These are phyloP conservation scores for Lepetodrilus schrolli DNA, from an alignment of 2,888 invertebrate genomes.

Conservation along the genomic window DNA sequence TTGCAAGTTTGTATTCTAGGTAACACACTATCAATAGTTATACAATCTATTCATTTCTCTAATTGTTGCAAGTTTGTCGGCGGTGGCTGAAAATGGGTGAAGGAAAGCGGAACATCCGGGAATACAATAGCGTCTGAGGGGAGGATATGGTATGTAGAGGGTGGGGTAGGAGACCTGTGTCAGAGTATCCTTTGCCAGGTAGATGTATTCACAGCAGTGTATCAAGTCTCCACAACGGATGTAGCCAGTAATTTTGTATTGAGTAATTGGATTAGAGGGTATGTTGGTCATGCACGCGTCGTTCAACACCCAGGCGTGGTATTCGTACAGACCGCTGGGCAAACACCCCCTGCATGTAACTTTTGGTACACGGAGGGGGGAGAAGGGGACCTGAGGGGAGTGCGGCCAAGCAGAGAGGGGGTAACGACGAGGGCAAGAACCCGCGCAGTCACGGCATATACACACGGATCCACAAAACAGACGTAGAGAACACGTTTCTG, in stretches of 20 bases:
- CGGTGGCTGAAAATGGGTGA: no score
- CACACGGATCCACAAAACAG: background rate
- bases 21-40: no score
- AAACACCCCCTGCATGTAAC: no score
- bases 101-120: no score
- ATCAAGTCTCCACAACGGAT: background rate
- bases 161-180: no score
- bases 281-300: background rate
- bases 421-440: background rate
- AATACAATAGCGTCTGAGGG: background rate
- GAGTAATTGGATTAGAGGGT: conserved; percentile 16
- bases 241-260: background rate
- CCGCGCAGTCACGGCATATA: background rate
- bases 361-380: background rate
- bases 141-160: no score
- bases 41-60: no score
- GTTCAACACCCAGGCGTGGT: background rate
- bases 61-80: no score
- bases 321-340: no score
- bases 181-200: background rate
- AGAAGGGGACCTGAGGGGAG: background rate
- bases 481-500: conserved; percentile 12
- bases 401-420: background rate
- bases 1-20: no score
- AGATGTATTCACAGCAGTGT: background rate